These are phyloP conservation scores for Karalla daura DNA, from an alignment of 2,797 vertebrate genomes.

Conservation along the genomic window DNA sequence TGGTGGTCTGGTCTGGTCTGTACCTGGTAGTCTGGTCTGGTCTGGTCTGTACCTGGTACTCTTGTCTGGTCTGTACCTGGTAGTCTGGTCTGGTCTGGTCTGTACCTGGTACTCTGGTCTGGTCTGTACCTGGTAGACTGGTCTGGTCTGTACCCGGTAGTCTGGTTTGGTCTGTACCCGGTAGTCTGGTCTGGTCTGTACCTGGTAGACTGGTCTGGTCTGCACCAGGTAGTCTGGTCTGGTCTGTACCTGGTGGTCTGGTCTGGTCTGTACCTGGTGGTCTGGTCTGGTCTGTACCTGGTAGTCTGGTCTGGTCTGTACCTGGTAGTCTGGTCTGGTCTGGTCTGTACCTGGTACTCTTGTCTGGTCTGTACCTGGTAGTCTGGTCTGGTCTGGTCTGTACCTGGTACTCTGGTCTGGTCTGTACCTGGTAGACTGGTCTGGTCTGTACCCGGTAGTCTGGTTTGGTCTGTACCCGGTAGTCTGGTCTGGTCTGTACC, in stretches of 20 bases:
- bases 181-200: fast-evolving
- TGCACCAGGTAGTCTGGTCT: constrained; percentile 97
- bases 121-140: not conserved
- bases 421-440: too few species aligned
- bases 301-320: constrained; percentile 98
- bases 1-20: too few species aligned
- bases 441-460: constrained; percentile 91
- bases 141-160: constrained; percentile 87
- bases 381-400: constrained; percentile 97
- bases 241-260: too few species aligned
- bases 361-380: constrained; percentile 87
- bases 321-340: too few species aligned
- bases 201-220: too few species aligned
- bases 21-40: constrained; percentile 98
- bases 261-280: not conserved
- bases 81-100: constrained; percentile 98
- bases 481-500: not conserved
- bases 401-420: too few species aligned
- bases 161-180: constrained; percentile 98
- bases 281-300: constrained; percentile 82
- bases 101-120: too few species aligned
- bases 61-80: constrained; percentile 82
- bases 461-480: too few species aligned
- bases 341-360: not conserved
- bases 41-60: constrained; percentile 83